Conservation (phyloP, 2,797 vertebrate species). For the Smutsia temminckii region DNA sequence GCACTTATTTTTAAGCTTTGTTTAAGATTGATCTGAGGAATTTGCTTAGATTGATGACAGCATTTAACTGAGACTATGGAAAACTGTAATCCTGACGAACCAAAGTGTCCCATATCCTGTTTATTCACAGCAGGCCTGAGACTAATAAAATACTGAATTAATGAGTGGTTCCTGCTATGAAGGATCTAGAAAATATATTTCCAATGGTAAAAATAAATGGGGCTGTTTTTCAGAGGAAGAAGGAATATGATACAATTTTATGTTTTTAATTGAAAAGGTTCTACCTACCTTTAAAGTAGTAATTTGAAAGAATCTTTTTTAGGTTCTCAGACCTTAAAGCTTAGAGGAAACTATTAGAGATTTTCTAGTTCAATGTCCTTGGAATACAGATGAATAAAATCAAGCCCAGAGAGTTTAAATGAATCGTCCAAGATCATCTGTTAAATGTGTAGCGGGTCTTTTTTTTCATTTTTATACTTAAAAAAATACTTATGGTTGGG, state of each 20-base stretch:
- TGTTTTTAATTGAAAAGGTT: background rate
- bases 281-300: background rate
- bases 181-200: constrained; percentile 11
- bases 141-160: constrained; percentile 42
- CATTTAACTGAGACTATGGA: constrained; percentile 29
- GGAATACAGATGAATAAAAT: background rate
- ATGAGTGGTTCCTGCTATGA: background rate
- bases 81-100: background rate
- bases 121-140: background rate
- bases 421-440: background rate
- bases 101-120: constrained; percentile 8
- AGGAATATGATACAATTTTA: background rate
- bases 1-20: constrained; percentile 1
- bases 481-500: background rate
- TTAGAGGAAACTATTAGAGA: background rate
- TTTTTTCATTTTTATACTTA: background rate
- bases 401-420: background rate
- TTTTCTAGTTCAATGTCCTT: background rate
- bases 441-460: background rate
- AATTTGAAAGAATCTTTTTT: constrained; percentile 29
- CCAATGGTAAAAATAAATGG: background rate
- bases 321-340: background rate
- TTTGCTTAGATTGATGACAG: constrained; percentile 21
- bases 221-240: background rate
- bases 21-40: constrained; percentile 17